Conservation (phyloP, 1,140 invertebrate species). For the Palaemon carinicauda region DNA sequence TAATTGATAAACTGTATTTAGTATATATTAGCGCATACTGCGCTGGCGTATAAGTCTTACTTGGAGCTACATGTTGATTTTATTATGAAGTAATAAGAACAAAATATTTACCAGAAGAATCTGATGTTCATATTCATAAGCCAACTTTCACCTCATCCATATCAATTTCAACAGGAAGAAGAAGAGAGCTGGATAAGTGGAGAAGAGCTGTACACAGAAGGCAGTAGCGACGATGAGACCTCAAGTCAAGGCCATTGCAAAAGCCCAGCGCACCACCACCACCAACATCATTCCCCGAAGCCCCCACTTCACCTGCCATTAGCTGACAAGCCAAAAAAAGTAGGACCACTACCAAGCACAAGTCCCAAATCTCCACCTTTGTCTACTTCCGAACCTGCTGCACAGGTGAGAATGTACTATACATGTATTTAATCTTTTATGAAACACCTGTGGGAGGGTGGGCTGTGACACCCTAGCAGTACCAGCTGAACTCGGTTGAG, state of each 20-base stretch:
- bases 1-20: too few relatives aligned
- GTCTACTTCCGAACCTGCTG: conserved; percentile 37
- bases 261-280: background rate
- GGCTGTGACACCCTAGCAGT: too few relatives aligned
- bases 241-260: background rate
- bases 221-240: conserved; percentile 39
- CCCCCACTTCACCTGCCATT: background rate
- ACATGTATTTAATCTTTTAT: too few relatives aligned
- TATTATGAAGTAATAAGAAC: too few relatives aligned
- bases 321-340: background rate
- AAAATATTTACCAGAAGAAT: too few relatives aligned
- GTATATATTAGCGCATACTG: too few relatives aligned
- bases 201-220: conserved; percentile 45
- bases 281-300: background rate
- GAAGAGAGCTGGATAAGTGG: conserved; percentile 52
- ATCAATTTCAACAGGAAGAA: conserved; percentile 17
- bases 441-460: too few relatives aligned
- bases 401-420: conserved; percentile 45
- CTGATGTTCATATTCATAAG: too few relatives aligned
- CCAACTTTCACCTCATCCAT: too few relatives aligned
- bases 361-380: conserved; percentile 18
- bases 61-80: too few relatives aligned
- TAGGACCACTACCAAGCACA: background rate
- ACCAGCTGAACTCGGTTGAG: too few relatives aligned
- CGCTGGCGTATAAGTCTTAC: too few relatives aligned